Evolutionary conservation across 2,113 vertebrate genomes (phyloP).

Genomic region (Bostrychus sinensis): DNA sequence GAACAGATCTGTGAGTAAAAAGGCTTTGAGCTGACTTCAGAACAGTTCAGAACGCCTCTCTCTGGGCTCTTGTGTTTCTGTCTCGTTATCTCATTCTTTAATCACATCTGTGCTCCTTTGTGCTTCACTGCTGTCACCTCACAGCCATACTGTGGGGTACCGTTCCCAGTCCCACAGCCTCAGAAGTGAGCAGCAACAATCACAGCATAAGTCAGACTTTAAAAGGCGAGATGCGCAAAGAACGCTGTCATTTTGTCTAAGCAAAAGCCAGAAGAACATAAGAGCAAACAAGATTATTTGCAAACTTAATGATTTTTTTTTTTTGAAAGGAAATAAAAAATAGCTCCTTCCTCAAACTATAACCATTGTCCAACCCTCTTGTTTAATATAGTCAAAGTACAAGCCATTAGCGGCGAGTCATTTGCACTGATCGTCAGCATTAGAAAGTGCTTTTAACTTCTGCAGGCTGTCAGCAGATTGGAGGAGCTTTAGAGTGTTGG

Average conservation of each 20-base stretch:
- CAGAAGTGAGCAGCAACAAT: constrained; percentile 41
- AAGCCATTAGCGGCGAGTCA: constrained; percentile 74
- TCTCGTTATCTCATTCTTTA: constrained; percentile 62
- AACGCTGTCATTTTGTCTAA: constrained; percentile 42
- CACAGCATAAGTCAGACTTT: constrained; percentile 39
- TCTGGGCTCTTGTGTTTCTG: constrained; percentile 53
- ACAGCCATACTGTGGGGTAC: constrained; percentile 24
- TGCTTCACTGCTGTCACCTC: constrained; percentile 49
- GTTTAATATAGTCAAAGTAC: constrained; percentile 42
- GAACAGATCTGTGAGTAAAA: constrained; percentile 57
- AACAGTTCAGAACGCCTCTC: constrained; percentile 48
- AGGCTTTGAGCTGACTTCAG: constrained; percentile 52
- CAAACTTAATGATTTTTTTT: constrained; percentile 44
- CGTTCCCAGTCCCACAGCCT: constrained; percentile 17
- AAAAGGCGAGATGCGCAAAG: constrained; percentile 29
- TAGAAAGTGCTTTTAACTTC: constrained; percentile 76
- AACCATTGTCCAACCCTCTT: constrained; percentile 13
- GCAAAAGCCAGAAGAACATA: constrained; percentile 32
- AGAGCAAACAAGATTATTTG: constrained; percentile 55
- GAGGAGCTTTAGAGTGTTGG: constrained; percentile 69
- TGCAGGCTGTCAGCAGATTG: constrained; percentile 72
- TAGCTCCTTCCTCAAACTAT: constrained; percentile 31
- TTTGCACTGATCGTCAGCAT: constrained; percentile 72
- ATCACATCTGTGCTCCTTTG: constrained; percentile 50
- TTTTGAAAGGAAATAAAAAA: constrained; percentile 52